Evolutionary conservation across 2,797 vertebrate species (phyloP).

Genomic region (Tragopan temminckii): DNA sequence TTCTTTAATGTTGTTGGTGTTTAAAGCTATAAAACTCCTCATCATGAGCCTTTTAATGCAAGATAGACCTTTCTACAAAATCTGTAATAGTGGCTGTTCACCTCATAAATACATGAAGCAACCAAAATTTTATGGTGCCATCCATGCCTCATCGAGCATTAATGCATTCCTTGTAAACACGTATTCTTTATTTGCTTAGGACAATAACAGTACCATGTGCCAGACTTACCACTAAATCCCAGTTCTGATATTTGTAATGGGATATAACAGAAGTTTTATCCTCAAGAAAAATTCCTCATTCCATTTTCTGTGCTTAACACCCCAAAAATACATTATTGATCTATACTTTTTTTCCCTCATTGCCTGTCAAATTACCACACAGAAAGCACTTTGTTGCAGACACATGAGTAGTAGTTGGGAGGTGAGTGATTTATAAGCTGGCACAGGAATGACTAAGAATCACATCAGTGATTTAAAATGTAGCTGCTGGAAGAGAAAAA

Average conservation of each 20-base stretch:
- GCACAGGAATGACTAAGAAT: slow-evolving; percentile 30
- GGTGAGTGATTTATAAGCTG: slow-evolving; percentile 51
- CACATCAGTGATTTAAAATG: slow-evolving; percentile 43
- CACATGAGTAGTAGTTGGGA: not conserved
- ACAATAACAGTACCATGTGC: slow-evolving; percentile 26
- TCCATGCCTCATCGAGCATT: slow-evolving; percentile 47
- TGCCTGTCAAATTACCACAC: slow-evolving; percentile 51
- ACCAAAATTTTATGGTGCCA: slow-evolving; percentile 23
- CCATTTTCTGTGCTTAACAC: slow-evolving; percentile 15
- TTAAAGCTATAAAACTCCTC: slow-evolving; percentile 12
- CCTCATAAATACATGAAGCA: slow-evolving; percentile 30
- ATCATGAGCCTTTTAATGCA: not conserved
- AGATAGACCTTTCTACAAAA: slow-evolving; percentile 27
- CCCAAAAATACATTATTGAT: slow-evolving; percentile 55
- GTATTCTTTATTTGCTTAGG: slow-evolving; percentile 55
- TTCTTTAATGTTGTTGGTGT: slow-evolving; percentile 12
- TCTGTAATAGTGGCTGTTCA: slow-evolving; percentile 19
- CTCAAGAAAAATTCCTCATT: slow-evolving; percentile 27
- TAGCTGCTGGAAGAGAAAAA: not conserved
- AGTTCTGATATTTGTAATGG: slow-evolving; percentile 22
- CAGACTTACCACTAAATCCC: slow-evolving; percentile 32
- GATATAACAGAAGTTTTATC: slow-evolving; percentile 50
- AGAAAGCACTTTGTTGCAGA: slow-evolving; percentile 25
- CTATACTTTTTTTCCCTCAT: slow-evolving; percentile 38
- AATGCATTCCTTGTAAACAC: slow-evolving; percentile 61